A percentile compares a stretch with the other conserved stretches of the same genome.
These are phyloP conservation scores for Ceyx margarethae DNA, from an alignment of 2,113 vertebrate species.

Conservation along the genomic window DNA sequence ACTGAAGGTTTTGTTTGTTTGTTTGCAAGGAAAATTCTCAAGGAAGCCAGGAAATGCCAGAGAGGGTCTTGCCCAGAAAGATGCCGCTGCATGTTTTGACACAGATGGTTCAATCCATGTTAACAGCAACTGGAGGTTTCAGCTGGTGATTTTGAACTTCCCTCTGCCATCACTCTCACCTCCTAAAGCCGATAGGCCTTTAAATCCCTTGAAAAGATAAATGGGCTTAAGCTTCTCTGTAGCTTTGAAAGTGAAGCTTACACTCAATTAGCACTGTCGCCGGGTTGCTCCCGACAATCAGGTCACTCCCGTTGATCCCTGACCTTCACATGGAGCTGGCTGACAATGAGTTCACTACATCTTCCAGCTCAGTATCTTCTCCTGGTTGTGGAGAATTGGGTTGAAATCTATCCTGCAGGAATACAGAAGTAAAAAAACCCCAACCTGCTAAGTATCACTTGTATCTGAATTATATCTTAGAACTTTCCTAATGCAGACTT, in stretches of 20 bases:
- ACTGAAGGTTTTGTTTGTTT: neutral
- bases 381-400: neutral
- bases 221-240: slow-evolving; percentile 8
- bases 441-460: neutral
- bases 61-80: neutral
- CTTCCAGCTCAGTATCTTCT: neutral
- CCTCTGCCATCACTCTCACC: neutral
- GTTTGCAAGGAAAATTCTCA: neutral
- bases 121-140: neutral
- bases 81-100: neutral
- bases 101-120: neutral
- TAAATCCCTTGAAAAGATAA: slow-evolving; percentile 50
- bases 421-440: neutral
- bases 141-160: neutral
- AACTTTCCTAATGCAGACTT: neutral
- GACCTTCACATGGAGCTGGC: neutral
- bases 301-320: neutral
- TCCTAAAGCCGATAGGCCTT: neutral
- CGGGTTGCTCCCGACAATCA: neutral
- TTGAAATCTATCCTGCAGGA: neutral
- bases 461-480: neutral
- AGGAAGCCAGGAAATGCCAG: neutral
- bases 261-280: neutral
- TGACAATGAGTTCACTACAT: neutral
- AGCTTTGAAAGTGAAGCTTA: slow-evolving; percentile 42